Conservation (phyloP, 2,113 vertebrate genomes). For the Gopherus evgoodei region DNA sequence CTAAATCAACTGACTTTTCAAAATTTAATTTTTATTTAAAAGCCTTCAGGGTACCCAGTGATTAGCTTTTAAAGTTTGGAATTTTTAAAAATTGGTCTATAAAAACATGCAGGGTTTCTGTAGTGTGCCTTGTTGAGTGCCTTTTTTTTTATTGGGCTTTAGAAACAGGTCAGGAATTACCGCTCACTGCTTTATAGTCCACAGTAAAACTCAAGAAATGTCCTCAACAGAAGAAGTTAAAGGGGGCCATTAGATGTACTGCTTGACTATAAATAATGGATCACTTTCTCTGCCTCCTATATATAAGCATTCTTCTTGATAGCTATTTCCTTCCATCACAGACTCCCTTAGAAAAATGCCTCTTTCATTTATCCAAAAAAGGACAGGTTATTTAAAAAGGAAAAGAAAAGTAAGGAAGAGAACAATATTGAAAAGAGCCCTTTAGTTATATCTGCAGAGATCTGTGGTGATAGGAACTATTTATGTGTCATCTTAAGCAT, state of each 20-base stretch:
- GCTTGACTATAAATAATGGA: conserved; percentile 19
- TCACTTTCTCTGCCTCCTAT: neutral
- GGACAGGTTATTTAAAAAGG: neutral
- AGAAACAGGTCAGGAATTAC: conserved; percentile 75
- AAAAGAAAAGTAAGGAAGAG: neutral
- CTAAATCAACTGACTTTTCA: neutral
- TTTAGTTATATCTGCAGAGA: neutral
- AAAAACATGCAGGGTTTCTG: conserved; percentile 59
- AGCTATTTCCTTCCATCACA: neutral
- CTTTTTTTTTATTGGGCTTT: conserved; percentile 65
- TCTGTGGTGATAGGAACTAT: fast-evolving
- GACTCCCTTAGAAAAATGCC: neutral
- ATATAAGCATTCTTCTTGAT: neutral
- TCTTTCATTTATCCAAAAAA: neutral
- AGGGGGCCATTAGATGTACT: conserved; percentile 52
- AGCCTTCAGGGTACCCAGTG: conserved; percentile 12
- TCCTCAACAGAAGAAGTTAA: conserved; percentile 59
- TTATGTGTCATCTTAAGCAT: neutral
- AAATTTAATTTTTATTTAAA: conserved; percentile 7
- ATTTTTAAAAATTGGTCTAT: conserved; percentile 16
- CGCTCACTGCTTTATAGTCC: conserved; percentile 59
- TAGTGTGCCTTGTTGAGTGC: conserved; percentile 65
- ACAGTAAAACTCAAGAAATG: conserved; percentile 61
- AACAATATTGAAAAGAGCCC: neutral
- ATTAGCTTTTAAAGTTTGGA: conserved; percentile 48